These are phyloP conservation scores for Squalus acanthias DNA, from an alignment of 2,797 vertebrate genomes.

Conservation along the genomic window DNA sequence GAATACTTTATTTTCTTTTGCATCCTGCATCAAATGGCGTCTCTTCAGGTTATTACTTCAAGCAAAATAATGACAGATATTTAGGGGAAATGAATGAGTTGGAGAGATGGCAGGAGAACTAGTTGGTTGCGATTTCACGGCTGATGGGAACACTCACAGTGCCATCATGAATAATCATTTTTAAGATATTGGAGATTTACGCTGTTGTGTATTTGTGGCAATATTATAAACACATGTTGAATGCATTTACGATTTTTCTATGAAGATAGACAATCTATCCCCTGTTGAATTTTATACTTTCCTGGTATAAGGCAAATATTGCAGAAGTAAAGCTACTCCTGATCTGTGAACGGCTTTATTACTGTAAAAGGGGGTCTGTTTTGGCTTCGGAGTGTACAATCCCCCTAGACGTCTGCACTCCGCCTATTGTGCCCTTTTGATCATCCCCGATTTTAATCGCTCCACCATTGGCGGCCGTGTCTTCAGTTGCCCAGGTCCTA, in stretches of 20 bases:
- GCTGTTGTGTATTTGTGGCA: not conserved
- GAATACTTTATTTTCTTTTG: not conserved
- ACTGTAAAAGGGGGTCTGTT: not conserved
- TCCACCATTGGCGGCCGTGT: no score
- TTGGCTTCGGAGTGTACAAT: not conserved
- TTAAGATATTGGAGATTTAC: not conserved
- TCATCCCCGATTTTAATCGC: no score
- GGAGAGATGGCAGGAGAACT: not conserved
- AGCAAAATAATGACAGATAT: not conserved
- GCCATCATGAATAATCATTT: not conserved
- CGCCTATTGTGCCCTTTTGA: no score
- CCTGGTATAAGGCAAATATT: not conserved
- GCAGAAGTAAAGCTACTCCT: not conserved
- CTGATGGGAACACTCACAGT: not conserved
- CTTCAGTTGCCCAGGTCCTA: no score
- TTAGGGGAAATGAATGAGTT: not conserved
- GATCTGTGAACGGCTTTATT: not conserved
- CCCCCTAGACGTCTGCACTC: no score
- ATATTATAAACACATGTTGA: not conserved
- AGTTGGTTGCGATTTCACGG: not conserved
- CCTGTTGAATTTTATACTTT: not conserved
- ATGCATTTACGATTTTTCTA: not conserved
- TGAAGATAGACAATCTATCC: not conserved
- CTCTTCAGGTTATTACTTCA: not conserved
- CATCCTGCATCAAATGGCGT: not conserved